Evolutionary conservation across 2,888 invertebrate species (phyloP), one percentile per base, ranked within the genome.

Genomic region (Podabrus alpinus): DNA sequence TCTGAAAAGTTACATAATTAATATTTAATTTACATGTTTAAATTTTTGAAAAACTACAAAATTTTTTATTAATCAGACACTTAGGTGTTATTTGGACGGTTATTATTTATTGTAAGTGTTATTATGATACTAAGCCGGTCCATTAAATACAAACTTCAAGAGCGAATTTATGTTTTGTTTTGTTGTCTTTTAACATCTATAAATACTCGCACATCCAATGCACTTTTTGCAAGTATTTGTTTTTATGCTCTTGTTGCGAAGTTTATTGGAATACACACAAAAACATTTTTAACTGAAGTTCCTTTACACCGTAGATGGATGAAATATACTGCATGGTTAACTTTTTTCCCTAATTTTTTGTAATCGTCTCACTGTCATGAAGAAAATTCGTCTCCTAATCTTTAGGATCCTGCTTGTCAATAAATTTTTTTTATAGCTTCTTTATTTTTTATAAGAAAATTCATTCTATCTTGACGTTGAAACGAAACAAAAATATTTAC

Each of bases 1-100:
- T 69, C 75, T 75, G 75, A 68, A 75, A 75, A 61, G 59, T 45
- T 45, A 45, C 45, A 69, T 69, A 59, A 72, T 19, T 61, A 67
- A 60, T 61, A 61, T 64, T 64, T 19, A 64, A 21, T 64, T 64
- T 64, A 45, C 45, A 45, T 45, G n/a, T 45, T n/a, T 45, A n/a
- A 45, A 45, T 45, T 45, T 45, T 45, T n/a, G 7, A 45, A n/a
- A 7, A n/a, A 45, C 7, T n/a, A n/a, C n/a, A 45, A 45, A 45
- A 45, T n/a, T 9, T n/a, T 45, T 45, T 45, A n/a, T 45, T 45
- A n/a, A 45, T 9, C 45, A n/a, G 45, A 45, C 45, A n/a, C 45
- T n/a, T 5, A n/a, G n/a, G 45, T n/a, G 45, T n/a, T 45, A 5
- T 45, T 21, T 25, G 11, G 45, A 45, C 45, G n/a, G 7, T 45